Evolutionary conservation across 2,888 invertebrate species (phyloP).

Genomic region (Tholera decimalis): DNA sequence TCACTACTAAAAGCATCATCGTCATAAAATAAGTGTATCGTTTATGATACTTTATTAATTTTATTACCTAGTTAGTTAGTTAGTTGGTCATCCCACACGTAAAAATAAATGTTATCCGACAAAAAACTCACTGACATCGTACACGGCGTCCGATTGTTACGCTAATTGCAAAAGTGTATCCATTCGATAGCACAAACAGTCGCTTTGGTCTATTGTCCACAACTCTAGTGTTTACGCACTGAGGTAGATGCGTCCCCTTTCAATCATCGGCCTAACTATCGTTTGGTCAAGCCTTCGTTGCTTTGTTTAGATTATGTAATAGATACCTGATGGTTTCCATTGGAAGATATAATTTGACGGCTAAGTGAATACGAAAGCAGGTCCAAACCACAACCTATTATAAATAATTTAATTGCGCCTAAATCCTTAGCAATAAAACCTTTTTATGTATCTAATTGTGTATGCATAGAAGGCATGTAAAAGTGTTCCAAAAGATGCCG

Average conservation of each 20-base stretch:
- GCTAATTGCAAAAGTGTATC: constrained; percentile 82
- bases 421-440: constrained; percentile 16
- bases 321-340: constrained; percentile 55
- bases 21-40: too few species aligned
- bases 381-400: not conserved
- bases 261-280: constrained; percentile 78
- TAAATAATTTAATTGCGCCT: constrained; percentile 3
- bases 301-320: constrained; percentile 73
- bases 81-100: not conserved
- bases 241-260: constrained; percentile 78
- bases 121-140: constrained; percentile 31
- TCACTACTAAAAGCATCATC: too few species aligned
- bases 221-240: constrained; percentile 78
- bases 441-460: constrained; percentile 53
- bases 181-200: constrained; percentile 78
- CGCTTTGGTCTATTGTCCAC: constrained; percentile 82
- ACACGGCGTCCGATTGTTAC: constrained; percentile 68
- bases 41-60: not conserved
- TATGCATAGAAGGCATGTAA: constrained; percentile 47
- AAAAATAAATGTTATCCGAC: constrained; percentile 16
- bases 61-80: not conserved
- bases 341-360: constrained; percentile 26
- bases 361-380: constrained; percentile 15
- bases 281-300: constrained; percentile 75
- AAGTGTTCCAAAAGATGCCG: constrained; percentile 53